Evolutionary conservation across 1,140 invertebrate genomes (phyloP).

Genomic region (Hydropsyche tenuis): DNA sequence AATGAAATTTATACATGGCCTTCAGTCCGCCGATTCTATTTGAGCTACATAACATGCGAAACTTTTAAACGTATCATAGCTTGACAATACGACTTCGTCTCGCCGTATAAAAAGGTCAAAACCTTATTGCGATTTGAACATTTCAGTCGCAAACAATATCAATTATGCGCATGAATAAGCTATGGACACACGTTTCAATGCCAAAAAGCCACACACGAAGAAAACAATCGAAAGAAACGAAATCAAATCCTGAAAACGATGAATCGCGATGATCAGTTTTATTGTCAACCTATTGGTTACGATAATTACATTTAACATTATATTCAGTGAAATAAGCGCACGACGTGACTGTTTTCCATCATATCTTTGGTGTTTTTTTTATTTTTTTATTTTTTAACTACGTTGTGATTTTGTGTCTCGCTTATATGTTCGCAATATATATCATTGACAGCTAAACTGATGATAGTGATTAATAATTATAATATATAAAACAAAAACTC

Average conservation of each 20-base stretch:
- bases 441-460: constrained; percentile 14
- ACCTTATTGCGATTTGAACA: neutral
- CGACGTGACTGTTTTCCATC: neutral
- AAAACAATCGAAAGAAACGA: neutral
- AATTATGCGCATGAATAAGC: neutral
- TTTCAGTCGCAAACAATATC: neutral
- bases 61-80: too few relatives aligned
- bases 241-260: too few relatives aligned
- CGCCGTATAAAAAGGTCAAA: constrained; percentile 6
- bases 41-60: too few relatives aligned
- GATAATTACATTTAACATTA: neutral
- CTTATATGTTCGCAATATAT: neutral
- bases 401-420: neutral
- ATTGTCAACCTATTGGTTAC: constrained; percentile 15
- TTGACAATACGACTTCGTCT: neutral
- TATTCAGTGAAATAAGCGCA: neutral
- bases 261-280: constrained; percentile 6
- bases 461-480: neutral
- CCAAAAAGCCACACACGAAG: neutral
- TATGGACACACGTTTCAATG: neutral
- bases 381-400: constrained; percentile 1
- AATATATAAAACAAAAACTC: neutral
- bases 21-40: too few relatives aligned
- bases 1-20: too few relatives aligned
- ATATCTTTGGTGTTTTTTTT: neutral